A percentile compares a stretch with the other conserved stretches of the same genome.
Conservation (phyloP, 2,888 invertebrate species). For the Phoenoteleia sp. region DNA sequence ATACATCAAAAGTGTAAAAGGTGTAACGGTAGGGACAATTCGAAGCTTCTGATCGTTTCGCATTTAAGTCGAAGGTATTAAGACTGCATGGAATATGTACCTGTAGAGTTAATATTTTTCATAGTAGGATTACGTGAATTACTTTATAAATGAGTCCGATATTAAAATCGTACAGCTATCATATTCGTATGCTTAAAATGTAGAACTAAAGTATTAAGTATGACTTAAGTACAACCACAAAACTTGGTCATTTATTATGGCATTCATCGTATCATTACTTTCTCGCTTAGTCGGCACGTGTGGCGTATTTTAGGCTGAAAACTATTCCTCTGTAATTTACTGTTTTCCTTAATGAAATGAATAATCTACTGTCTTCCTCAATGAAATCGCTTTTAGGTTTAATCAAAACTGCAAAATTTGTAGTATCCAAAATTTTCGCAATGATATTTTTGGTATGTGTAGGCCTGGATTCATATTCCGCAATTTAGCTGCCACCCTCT, state of each 20-base stretch:
- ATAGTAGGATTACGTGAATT: conserved; percentile 49
- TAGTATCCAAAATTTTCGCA: too few relatives aligned
- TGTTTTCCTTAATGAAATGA: too few relatives aligned
- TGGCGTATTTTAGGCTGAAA: conserved; percentile 45
- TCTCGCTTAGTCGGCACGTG: conserved; percentile 41
- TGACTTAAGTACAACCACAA: conserved; percentile 87
- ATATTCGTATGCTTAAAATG: conserved; percentile 73
- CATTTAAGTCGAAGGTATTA: conserved; percentile 7
- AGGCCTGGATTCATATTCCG: background rate
- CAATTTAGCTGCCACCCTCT: conserved; percentile 35
- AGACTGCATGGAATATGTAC: conserved; percentile 39
- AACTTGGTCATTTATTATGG: conserved; percentile 86
- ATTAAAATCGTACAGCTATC: conserved; percentile 70
- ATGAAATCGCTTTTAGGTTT: too few relatives aligned
- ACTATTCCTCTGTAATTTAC: too few relatives aligned
- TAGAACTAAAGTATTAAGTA: conserved; percentile 83
- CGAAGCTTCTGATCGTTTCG: conserved; percentile 18
- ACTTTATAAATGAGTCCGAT: conserved; percentile 69
- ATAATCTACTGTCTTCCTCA: too few relatives aligned
- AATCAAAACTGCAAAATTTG: background rate
- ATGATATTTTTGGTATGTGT: background rate
- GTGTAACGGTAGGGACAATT: background rate
- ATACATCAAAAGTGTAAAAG: conserved; percentile 15
- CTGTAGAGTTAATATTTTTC: conserved; percentile 51
- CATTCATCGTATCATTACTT: conserved; percentile 83